Evolutionary conservation across 2,113 vertebrate genomes (phyloP), one percentile per base, ranked within the genome.

Genomic region (Capreolus pygargus): DNA sequence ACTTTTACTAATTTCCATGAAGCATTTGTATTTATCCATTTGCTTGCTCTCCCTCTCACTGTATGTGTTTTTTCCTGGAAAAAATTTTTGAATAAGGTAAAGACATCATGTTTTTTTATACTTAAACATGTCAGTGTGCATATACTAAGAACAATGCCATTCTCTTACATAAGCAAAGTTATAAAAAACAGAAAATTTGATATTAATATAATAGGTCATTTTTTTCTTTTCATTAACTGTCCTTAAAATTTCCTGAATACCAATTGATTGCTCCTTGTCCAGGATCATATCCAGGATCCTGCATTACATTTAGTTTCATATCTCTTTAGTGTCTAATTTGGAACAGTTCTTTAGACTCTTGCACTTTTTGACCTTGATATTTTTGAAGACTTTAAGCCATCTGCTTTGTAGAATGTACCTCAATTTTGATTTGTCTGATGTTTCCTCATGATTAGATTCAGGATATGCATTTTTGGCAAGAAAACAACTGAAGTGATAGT

Each of bases 381-480:
- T 97, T 91, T 95, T 96, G 39, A 97, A 95, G 52, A 85, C 76
- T 92, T 90, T 43, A 88, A 92, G 76, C 64, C 92, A 94, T 79
- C 54, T 95, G 39, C 94, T 92, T 82, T 97, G 58, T 95, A 97
- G 57, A 94, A 55, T 97, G 33, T 94, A 93, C 17, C 43, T 95
- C 85, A 70, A 15, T 89, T 97, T 96, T 97, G 82, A 96, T 96
- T 96, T 97, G 76, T 90, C 90, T 92, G 67, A 81, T 95, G n/a
- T 67, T 95, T 98, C 58, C 28, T 95, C 50, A 92, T 97, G 84
- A 96, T 98, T 98, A 95, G 94, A 94, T 96, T 95, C 58, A 92
- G 74, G 85, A 92, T 94, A 92, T 95, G 86, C 55, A 86, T 86
- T 95, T 96, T 90, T 97, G 95, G 97, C 90, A 90, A 88, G 87